Base-by-base conservation (phyloP, 2,797 vertebrate species). In the Enteromius viviparus region DNA sequence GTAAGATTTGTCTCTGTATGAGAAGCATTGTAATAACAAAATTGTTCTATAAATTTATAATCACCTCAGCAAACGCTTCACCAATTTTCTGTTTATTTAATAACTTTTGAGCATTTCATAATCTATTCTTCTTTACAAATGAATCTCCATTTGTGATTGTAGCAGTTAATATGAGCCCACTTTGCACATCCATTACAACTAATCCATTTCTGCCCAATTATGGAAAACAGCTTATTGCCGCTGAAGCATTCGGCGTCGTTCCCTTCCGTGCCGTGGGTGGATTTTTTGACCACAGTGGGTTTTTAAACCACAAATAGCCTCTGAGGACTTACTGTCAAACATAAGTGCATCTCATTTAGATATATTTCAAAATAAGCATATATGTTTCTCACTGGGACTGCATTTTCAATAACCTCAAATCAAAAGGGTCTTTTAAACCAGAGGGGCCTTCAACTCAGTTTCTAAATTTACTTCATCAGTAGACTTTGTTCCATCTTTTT, bases 101-200 rank as follows among this genome's bases (percentile, higher is more conserved):
- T 17, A 76, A 58, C 21, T 40, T 40, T 75, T 12, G 1, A 58
- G 72, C 51, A 58, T 75, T 55, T 15, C 21, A 53, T 55, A 58
- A 76, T 42, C 21, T 10, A 23, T 58, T 40, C 58, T 40, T 23
- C 34, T 40, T 23, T 21, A 40, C 32, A 76, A 75, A 58, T 42
- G 4, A 17, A 76, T 76, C 53, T 58, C 34, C 34, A 6, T 21
- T 21, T 76, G 7, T 40, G 32, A 37, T 58, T n/a, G 1, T 23
- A 76, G 34, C 53, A 4, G 34, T 76, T 58, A 26, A 42, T 76
- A 42, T 60, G 51, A 26, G 34, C 12, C 53, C 74, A 6, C 14
- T 76, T 40, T 76, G n/a, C 74, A 76, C 74, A 60, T 76, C 14
- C 34, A 60, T 42, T 76, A 76, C 32, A 42, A 26, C 34, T 58